Base-by-base conservation (phyloP, 64 coral and sea anemone genomes). In the Pachyseris speciosa region DNA sequence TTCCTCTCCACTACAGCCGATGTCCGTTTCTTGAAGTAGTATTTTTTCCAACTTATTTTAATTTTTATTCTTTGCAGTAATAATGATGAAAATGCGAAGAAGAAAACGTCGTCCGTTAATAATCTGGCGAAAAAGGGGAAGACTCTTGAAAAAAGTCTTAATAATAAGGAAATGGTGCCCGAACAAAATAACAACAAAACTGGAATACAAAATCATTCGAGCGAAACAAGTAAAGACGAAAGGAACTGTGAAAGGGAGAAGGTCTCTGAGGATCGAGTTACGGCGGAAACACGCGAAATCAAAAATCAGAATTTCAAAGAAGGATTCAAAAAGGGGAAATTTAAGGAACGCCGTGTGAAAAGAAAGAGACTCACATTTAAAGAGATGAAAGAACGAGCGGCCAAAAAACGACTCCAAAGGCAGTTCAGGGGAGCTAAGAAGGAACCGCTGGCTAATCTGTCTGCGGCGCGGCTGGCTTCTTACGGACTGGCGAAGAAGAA, bases 341-440 rank as follows among this genome's bases (percentile, higher is more conserved):
- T 55, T 25, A 84, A 64, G 30, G n/a, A 36, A 74, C 34, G 20
- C 55, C 43, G 72, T 64, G n/a, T 1, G 9, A 83, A 53, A 76
- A 50, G 69, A 43, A 83, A 45, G 40, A 70, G 67, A 40, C 78
- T 73, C 2, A 61, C 89, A 7, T 53, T 65, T 25, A 60, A 91
- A 57, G 67, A 84, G 81, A 45, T 57, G 29, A 84, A 84, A 75
- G 79, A 83, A 61, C 33, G 37, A 27, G 89, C 78, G 8, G 48
- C 73, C 36, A 91, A 74, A 36, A 72, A 50, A 28, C 34, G 59
- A 65, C 28, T 91, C 22, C 45, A 42, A 24, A 63, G 89, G 27
- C 78, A 91, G 8, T 91, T 91, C 27, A 91, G 58, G 84, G 89
- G 89, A 7, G 89, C 89, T 3, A 84, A 84, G 50, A 31, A 64